Evolutionary conservation across 2,888 invertebrate genomes (phyloP).

Genomic region (Cyaniris semiargus): DNA sequence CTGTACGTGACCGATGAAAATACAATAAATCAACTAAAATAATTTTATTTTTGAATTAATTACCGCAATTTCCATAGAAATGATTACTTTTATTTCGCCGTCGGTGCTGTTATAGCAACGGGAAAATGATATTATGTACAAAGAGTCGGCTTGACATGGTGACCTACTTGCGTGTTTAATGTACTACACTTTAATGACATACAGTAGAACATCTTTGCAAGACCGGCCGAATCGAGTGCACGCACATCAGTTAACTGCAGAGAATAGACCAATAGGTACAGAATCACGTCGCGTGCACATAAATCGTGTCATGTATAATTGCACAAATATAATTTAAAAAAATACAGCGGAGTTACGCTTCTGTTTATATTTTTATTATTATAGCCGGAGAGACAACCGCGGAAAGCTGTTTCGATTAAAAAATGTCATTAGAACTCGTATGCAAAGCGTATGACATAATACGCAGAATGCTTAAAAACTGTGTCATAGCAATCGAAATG

Average conservation of each 20-base stretch:
- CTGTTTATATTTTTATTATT: neutral
- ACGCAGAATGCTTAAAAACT: neutral
- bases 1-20: neutral
- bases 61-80: neutral
- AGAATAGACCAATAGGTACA: too few species aligned
- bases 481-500: neutral
- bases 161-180: conserved; percentile 15
- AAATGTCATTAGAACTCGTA: neutral
- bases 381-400: neutral
- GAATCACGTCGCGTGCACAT: too few species aligned
- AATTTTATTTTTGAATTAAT: conserved; percentile 1
- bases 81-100: conserved; percentile 12
- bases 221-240: neutral
- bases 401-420: conserved; percentile 17
- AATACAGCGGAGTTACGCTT: neutral
- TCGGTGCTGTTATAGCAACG: conserved; percentile 21
- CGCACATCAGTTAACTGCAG: neutral
- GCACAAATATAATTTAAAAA: too few species aligned
- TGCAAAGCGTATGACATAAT: neutral
- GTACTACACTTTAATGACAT: neutral
- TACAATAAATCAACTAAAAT: neutral
- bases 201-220: neutral
- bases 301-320: too few species aligned
- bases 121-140: conserved; percentile 21
- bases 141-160: conserved; percentile 15